Percentiles rank a stretch among this genome's conserved stretches.
phyloP scores from a whole-genome alignment of 2,113 vertebrate genomes.

The Microcebus ravelobensis region DNA sequence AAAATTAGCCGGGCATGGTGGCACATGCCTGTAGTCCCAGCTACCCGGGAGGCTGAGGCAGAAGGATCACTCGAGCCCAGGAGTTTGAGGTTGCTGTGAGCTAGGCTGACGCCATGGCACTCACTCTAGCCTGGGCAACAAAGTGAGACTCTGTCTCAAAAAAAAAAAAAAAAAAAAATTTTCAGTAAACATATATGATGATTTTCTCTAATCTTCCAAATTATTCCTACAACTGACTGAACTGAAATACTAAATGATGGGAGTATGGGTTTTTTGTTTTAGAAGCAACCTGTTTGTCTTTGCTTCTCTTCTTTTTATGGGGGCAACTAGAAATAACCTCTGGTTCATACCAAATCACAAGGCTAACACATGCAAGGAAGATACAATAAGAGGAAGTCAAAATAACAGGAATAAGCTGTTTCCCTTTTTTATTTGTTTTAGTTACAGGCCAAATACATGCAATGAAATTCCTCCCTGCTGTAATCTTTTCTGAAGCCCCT shows the following conservation, averaged over 20 bases:
- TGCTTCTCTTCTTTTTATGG: constrained; percentile 32
- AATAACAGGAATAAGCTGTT: constrained; percentile 75
- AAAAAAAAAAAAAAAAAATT: too few relatives aligned
- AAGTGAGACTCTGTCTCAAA: too few relatives aligned
- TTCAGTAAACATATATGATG: background rate
- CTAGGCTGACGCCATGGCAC: too few relatives aligned
- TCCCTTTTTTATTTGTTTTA: constrained; percentile 74
- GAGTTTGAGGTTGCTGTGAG: too few relatives aligned
- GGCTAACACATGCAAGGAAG: constrained; percentile 64
- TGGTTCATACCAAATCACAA: constrained; percentile 72
- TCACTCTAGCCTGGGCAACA: too few relatives aligned
- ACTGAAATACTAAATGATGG: background rate
- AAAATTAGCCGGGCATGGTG: too few relatives aligned
- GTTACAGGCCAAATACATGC: constrained; percentile 68
- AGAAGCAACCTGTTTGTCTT: background rate
- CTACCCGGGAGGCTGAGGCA: too few relatives aligned
- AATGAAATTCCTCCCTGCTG: constrained; percentile 47
- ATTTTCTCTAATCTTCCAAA: constrained; percentile 44
- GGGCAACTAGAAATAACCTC: constrained; percentile 64
- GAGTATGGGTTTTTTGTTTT: background rate
- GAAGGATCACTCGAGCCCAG: too few relatives aligned
- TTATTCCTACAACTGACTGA: constrained; percentile 61
- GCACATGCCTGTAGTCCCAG: too few relatives aligned
- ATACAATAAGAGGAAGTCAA: constrained; percentile 77
- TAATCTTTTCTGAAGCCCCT: constrained; percentile 64